Evolutionary conservation across 2,113 vertebrate species (phyloP), one percentile per base, ranked within the genome.

Genomic region (Sylvietta virens): DNA sequence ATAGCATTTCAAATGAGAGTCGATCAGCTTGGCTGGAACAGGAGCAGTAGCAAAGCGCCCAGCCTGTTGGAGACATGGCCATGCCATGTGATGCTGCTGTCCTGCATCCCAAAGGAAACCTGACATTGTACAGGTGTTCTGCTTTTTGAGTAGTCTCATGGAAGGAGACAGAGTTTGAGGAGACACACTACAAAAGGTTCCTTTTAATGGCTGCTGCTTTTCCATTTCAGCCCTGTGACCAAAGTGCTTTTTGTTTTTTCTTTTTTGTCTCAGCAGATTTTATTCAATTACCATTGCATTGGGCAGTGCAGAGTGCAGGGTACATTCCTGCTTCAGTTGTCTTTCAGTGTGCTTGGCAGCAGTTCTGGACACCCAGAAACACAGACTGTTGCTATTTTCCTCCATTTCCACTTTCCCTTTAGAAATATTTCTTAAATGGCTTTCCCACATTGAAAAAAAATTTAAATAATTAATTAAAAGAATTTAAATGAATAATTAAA

Each of bases 1-100:
- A 71, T 90, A 88, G 72, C 60, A 86, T 95, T 96, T 90, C 93
- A 96, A 81, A 71, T 1, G 17, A 81, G 76, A 93, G 53, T 78
- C 64, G 57, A 28, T 24, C 3, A 3, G 30, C 57, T 64, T 67
- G 81, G 54, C 67, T 71, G 85, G 56, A 77, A 42, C 28, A 47
- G 50, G 27, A 82, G 70, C 77, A 83, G 30, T 1, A 95, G 71
- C 60, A 35, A 87, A 42, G 39, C 31, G 28, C 57, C 61, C 62
- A 24, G 62, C 12, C 54, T 48, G 33, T 15, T 53, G 18, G 44
- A 81, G 80, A 26, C 62, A 26, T 1, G 51, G 11, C 65, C 40
- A 3, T 9, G 83, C 80, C 39, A 64, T 48, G 47, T 0, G 6
- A 93, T 78, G 83, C 88, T 67, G 51, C 3, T 2, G 28, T 84